Conservation (phyloP, 2,888 invertebrate genomes). For the Hyposoter didymator region DNA sequence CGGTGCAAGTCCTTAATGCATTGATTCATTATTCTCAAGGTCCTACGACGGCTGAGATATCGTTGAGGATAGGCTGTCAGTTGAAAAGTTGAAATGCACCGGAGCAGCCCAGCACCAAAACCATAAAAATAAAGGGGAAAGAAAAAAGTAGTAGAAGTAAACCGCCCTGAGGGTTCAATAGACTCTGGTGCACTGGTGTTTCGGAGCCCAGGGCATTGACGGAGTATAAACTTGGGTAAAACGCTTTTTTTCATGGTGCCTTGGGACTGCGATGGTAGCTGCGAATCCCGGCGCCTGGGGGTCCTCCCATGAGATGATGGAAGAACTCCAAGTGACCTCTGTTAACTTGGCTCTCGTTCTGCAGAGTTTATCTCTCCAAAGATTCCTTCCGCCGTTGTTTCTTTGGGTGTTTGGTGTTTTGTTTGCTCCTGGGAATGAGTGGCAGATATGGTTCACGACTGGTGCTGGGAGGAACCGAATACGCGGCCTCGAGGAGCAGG, state of each 20-base stretch:
- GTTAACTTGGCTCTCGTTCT: constrained; percentile 76
- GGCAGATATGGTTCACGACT: constrained; percentile 75
- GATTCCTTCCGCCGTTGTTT: constrained; percentile 43
- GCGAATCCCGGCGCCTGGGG: constrained; percentile 80
- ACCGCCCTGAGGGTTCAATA: constrained; percentile 42
- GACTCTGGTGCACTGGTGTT: constrained; percentile 32
- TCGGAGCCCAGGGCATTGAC: constrained; percentile 35
- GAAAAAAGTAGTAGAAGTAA: constrained; percentile 11
- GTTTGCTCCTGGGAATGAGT: constrained; percentile 79
- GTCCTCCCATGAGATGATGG: constrained; percentile 82
- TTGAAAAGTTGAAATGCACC: background rate
- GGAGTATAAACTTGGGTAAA: constrained; percentile 58
- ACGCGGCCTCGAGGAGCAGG: constrained; percentile 50
- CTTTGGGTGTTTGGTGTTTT: constrained; percentile 21
- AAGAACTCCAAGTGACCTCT: constrained; percentile 78
- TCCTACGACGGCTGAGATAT: background rate
- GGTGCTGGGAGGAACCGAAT: constrained; percentile 60
- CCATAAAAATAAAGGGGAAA: constrained; percentile 39
- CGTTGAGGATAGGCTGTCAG: background rate
- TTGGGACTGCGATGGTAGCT: constrained; percentile 38
- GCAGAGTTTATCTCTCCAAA: constrained; percentile 21
- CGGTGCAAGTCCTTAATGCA: background rate
- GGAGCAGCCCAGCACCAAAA: background rate
- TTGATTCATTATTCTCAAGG: background rate
- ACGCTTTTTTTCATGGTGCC: constrained; percentile 72